Evolutionary conservation across 2,113 vertebrate species (phyloP), one percentile per base, ranked within the genome.

Genomic region (Pangasianodon hypophthalmus): DNA sequence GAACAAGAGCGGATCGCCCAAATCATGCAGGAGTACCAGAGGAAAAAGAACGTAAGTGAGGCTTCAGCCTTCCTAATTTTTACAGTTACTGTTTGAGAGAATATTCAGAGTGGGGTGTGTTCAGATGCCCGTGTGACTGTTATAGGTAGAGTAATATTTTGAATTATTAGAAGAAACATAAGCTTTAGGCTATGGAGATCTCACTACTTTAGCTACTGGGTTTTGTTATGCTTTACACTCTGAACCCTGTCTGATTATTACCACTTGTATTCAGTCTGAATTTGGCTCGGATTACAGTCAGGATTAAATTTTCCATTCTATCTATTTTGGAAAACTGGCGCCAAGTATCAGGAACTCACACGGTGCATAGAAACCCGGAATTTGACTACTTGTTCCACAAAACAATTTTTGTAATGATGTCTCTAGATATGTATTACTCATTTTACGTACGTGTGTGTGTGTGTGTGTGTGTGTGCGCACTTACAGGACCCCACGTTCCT

Each of bases 1-100:
- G 98, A 99, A 92, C 96, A 96, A 89, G 97, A 98, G 88, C 95
- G 98, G 84, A 97, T 99, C 94, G 94, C 93, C 85, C 94, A 93
- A 93, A 96, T 99, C 91, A 87, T 98, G 60, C 95, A 96, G 91
- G 97, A 99, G 46, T 99, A 98, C 93, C 96, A 96, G 92, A 97
- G 93, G 93, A 99, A 98, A 92, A 99, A 97, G 94, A 95, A 95
- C 0, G 98, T 99, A 90, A 98, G 98, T 98, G 87, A 84, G 11
- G 32, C 14, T 83, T 37, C 44, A 16, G 77, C 4, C 46, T 13
- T 77, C 21, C 29, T 69, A 2, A 48, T 26, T 44, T 46, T 71
- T 6, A 71, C n/a, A 18, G 64, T 77, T 46, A 11, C 18, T 16
- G 8, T 32, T 32, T 6, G 0, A 32, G 29, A 69, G 4, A 1